Base-by-base conservation (phyloP, 2,797 vertebrate genomes). In the Thamnophis elegans region DNA sequence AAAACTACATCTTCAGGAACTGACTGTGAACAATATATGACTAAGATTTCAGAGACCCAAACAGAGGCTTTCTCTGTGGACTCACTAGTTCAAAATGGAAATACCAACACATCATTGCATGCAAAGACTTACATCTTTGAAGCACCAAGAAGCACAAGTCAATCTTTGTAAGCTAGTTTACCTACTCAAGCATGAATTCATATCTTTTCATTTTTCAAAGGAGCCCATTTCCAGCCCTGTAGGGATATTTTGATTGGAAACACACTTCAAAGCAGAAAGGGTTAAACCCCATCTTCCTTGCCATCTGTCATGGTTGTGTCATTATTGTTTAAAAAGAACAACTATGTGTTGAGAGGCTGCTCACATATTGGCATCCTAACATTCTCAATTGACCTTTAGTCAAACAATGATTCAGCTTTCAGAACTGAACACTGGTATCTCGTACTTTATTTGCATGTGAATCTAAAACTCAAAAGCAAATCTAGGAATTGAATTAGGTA, bases 1-100 rank as follows among this genome's bases (percentile, higher is more conserved):
- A 51, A 88, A 82, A 60, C 26, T 88, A 93, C 0, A 1, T 86
- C 12, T 94, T 90, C 9, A 54, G 58, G n/a, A 85, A 93, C 89
- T 12, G 0, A 8, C 26, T 1, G 1, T 32, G 54, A 89, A 32
- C 0, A 3, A 22, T n/a, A 1, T 32, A 59, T 92, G 93, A 95
- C 4, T 1, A 2, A 28, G 0, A 85, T 0, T 62, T n/a, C 0
- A 0, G 88, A 5, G 68, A 86, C 32, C 56, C 22, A 73, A 85
- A 85, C 56, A 47, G 22, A 12, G 0, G 6, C 1, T 25, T 0
- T 90, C 28, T 58, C 53, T 90, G 91, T 78, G 7, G 13, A 89
- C 78, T 3, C 12, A 89, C 47, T 47, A 56, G 0, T 82, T 94
- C 87, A 82, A 94, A 26, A 92, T 26, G 5, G 12, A 6, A 1